These are phyloP conservation scores for Acanthaster planci DNA, from an alignment of 35 echinoderm and acorn worm genomes.

Conservation along the genomic window DNA sequence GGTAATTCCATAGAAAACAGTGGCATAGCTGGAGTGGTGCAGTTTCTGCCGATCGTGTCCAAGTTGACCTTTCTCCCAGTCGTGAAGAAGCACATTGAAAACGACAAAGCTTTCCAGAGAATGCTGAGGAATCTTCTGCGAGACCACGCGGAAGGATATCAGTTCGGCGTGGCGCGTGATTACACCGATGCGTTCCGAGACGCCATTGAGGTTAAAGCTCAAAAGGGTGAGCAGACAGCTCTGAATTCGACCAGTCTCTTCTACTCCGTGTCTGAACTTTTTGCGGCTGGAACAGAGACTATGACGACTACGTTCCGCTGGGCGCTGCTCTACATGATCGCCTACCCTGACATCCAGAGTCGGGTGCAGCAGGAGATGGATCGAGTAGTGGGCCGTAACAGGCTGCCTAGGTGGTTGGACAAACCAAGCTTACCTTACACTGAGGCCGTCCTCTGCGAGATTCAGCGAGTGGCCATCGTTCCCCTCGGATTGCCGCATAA, in stretches of 20 bases:
- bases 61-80: constrained; percentile 36
- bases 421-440: constrained; percentile 34
- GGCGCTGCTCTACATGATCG: constrained; percentile 42
- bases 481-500: constrained; percentile 12
- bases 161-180: constrained; percentile 14
- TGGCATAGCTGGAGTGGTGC: background rate
- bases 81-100: background rate
- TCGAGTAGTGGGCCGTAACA: constrained; percentile 38
- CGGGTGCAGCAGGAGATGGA: constrained; percentile 36
- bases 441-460: constrained; percentile 28
- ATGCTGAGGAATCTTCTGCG: constrained; percentile 10
- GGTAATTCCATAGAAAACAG: constrained; percentile 8
- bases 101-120: background rate
- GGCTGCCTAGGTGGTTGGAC: constrained; percentile 32
- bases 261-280: constrained; percentile 39
- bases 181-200: constrained; percentile 32
- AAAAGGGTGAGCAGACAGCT: background rate
- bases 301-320: constrained; percentile 43
- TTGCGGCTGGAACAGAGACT: constrained; percentile 54
- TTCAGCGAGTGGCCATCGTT: constrained; percentile 9
- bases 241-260: constrained; percentile 31
- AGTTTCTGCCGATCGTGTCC: constrained; percentile 27
- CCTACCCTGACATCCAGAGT: constrained; percentile 42
- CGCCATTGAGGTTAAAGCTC: constrained; percentile 18
- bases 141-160: constrained; percentile 10